These are phyloP conservation scores for Drosophila seclusa DNA, from an alignment of 2,888 invertebrate genomes.

Conservation along the genomic window DNA sequence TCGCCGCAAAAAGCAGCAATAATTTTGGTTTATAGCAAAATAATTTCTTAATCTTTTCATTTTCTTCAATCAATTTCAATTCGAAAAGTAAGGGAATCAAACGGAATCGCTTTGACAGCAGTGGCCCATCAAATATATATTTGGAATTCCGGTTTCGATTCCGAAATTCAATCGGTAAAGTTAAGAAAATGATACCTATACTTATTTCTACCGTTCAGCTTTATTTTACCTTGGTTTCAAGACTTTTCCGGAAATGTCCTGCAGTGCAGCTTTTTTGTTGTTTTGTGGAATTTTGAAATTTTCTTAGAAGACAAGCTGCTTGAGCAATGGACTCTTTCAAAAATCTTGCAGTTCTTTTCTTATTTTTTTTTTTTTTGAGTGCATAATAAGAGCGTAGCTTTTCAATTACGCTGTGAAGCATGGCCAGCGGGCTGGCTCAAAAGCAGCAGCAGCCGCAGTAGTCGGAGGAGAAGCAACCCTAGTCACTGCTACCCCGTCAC, in stretches of 20 bases:
- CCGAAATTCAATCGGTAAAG: neutral
- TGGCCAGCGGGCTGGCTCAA: constrained; percentile 61
- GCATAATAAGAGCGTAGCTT: constrained; percentile 41
- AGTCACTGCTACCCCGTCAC: neutral
- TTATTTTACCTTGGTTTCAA: too few species aligned
- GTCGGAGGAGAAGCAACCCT: constrained; percentile 4
- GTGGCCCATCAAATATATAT: too few species aligned
- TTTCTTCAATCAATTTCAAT: neutral
- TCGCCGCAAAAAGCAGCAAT: neutral
- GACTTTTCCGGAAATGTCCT: neutral
- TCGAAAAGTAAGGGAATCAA: too few species aligned
- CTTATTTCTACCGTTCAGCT: neutral
- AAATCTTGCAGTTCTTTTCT: neutral
- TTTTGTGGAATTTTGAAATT: neutral
- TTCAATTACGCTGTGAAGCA: constrained; percentile 73
- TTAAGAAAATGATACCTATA: neutral
- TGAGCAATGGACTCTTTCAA: neutral
- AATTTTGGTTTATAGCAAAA: neutral
- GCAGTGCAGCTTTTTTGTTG: too few species aligned
- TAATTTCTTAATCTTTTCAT: neutral
- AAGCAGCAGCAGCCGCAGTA: constrained; percentile 11
- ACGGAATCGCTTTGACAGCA: too few species aligned
- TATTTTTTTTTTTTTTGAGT: neutral
- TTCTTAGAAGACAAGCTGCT: neutral
- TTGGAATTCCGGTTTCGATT: neutral